Evolutionary conservation across 2,113 vertebrate species (phyloP).

Genomic region (Oncorhynchus mykiss): DNA sequence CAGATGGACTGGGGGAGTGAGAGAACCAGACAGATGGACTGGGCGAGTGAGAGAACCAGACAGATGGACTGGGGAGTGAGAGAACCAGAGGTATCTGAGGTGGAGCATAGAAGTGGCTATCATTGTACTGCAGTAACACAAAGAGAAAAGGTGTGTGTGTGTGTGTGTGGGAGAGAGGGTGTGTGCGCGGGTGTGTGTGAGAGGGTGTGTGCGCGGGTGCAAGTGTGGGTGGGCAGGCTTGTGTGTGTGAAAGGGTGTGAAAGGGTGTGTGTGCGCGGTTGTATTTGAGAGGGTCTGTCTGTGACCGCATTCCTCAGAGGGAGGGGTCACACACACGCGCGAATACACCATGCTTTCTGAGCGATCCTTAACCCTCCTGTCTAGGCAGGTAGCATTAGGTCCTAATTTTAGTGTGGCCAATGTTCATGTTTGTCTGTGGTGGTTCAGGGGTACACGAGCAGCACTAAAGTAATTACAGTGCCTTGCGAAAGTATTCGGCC

Average conservation of each 20-base stretch:
- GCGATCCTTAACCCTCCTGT: slow-evolving; percentile 17
- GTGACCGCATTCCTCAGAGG: slow-evolving; percentile 41
- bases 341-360: not conserved
- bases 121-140: slow-evolving; percentile 51
- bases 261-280: too few species aligned
- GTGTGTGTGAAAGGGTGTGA: too few species aligned
- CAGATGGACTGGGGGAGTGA: too few species aligned
- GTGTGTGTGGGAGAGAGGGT: not conserved
- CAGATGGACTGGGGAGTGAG: too few species aligned
- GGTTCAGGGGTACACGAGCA: slow-evolving; percentile 15
- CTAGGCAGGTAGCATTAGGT: slow-evolving; percentile 49
- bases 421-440: slow-evolving; percentile 42
- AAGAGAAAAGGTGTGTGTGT: slow-evolving; percentile 26
- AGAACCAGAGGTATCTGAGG: slow-evolving; percentile 16
- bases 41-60: too few species aligned
- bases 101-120: slow-evolving; percentile 52
- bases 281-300: slow-evolving; percentile 19
- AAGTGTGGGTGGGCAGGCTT: too few species aligned
- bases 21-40: too few species aligned
- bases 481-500: too few species aligned
- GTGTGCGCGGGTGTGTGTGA: too few species aligned
- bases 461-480: slow-evolving; percentile 53
- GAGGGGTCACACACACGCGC: slow-evolving; percentile 14
- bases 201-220: too few species aligned
- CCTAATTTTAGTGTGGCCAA: slow-evolving; percentile 59